A percentile compares a stretch with the other conserved stretches of the same genome.
These are phyloP conservation scores for Cynopterus brachyotis DNA, from an alignment of 2,113 vertebrate genomes.

Conservation along the genomic window DNA sequence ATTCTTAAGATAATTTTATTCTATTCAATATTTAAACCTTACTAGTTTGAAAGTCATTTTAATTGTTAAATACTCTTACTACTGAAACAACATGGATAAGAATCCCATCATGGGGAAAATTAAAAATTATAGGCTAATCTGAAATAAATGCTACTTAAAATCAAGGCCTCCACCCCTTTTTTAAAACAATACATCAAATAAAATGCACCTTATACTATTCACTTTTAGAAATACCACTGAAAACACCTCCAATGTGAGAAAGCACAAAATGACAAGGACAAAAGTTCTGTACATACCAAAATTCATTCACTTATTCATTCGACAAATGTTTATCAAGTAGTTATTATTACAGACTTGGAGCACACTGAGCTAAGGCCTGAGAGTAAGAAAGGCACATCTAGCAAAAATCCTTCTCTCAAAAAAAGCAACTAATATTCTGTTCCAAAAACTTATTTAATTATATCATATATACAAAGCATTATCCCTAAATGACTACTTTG, in stretches of 20 bases:
- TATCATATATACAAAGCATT: background rate
- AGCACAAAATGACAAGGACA: slow-evolving; percentile 5
- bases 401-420: slow-evolving; percentile 21
- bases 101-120: background rate
- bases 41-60: background rate
- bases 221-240: slow-evolving; percentile 23
- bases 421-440: background rate
- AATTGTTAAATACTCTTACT: slow-evolving; percentile 5
- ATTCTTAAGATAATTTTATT: slow-evolving; percentile 19
- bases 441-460: background rate
- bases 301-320: background rate
- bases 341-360: background rate
- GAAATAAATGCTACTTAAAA: slow-evolving; percentile 15
- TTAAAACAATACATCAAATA: background rate
- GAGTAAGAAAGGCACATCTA: background rate
- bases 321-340: background rate
- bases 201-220: background rate
- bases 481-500: background rate
- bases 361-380: background rate
- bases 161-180: background rate
- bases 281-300: background rate
- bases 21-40: background rate
- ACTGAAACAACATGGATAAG: background rate
- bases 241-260: background rate
- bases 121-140: background rate